Percentiles rank a stretch among this genome's conserved stretches.
These are phyloP conservation scores for Cladorhizidae sp. DNA, from an alignment of 37 sponge, comb jelly and placozoan species.

Conservation along the genomic window DNA sequence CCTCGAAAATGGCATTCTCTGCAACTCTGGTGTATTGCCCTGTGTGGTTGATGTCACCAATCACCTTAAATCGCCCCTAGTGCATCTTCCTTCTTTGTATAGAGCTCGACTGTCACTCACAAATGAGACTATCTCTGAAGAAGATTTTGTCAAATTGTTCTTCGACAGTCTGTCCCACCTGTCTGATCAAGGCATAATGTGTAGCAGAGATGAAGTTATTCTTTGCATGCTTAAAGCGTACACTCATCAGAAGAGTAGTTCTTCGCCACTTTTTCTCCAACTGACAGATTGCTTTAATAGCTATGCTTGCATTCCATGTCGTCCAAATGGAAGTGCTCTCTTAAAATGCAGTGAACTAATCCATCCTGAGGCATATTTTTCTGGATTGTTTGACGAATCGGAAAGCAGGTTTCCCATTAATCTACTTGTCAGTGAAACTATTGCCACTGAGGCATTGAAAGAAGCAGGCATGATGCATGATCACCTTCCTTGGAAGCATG, in stretches of 20 bases:
- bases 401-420: conserved; percentile 45
- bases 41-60: conserved; percentile 16
- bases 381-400: conserved; percentile 30
- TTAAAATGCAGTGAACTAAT: conserved; percentile 23
- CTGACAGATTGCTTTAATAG: background rate
- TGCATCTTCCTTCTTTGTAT: conserved; percentile 41
- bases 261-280: background rate
- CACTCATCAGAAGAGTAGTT: background rate
- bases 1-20: conserved; percentile 25
- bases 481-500: conserved; percentile 8
- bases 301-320: conserved; percentile 52
- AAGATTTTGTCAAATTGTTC: conserved; percentile 1
- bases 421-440: background rate
- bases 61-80: conserved; percentile 26
- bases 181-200: background rate
- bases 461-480: conserved; percentile 31
- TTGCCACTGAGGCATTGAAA: conserved; percentile 15
- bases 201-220: conserved; percentile 22
- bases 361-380: conserved; percentile 29
- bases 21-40: background rate
- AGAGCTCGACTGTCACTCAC: background rate
- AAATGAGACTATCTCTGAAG: conserved; percentile 2
- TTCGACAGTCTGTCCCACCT: conserved; percentile 10
- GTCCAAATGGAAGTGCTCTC: conserved; percentile 41
- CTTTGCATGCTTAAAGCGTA: conserved; percentile 24